phyloP scores from a whole-genome alignment of 1,140 invertebrate genomes.

The Pseudomyrmex pallidus region DNA sequence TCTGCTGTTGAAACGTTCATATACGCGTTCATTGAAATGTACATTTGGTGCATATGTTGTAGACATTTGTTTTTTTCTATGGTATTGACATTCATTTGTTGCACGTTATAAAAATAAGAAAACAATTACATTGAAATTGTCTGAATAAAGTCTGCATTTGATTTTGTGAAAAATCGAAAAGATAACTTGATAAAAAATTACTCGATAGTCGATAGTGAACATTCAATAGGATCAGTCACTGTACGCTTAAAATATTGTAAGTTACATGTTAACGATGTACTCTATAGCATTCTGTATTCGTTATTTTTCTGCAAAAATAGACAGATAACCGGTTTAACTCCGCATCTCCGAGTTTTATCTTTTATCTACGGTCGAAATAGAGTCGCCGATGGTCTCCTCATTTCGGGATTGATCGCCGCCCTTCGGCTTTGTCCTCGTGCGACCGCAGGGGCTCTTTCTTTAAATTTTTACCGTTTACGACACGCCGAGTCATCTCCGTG shows the following conservation, averaged over 20 bases:
- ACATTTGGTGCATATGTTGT: not conserved
- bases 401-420: conserved; percentile 46
- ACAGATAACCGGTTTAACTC: not conserved
- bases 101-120: not conserved
- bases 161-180: not conserved
- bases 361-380: conserved; percentile 23
- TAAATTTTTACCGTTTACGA: conserved; percentile 64
- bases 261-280: not conserved
- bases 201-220: not conserved
- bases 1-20: not conserved
- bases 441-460: conserved; percentile 46
- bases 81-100: not conserved
- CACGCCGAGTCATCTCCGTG: conserved; percentile 11
- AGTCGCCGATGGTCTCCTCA: not conserved
- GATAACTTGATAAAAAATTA: not conserved
- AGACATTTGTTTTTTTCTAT: not conserved
- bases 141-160: not conserved
- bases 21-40: not conserved
- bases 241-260: not conserved
- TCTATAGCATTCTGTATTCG: not conserved
- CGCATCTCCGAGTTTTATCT: not conserved
- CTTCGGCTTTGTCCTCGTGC: conserved; percentile 1
- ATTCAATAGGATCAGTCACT: not conserved
- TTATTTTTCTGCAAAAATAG: no score
- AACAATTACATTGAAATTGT: not conserved